Evolutionary conservation across 2,888 invertebrate species (phyloP).

Genomic region (Adela reaumurella): DNA sequence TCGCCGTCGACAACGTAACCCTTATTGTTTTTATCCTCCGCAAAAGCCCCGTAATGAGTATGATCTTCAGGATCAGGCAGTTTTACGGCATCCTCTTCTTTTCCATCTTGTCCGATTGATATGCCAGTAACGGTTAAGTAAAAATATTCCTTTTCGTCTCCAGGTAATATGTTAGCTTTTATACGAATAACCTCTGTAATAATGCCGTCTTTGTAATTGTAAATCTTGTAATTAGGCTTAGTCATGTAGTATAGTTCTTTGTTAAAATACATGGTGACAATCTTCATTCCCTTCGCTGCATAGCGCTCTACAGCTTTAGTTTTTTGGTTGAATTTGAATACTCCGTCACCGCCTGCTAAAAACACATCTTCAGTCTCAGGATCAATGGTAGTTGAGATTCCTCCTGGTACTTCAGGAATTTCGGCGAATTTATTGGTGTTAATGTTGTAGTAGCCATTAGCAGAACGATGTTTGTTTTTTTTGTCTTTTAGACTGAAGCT

Average conservation of each 20-base stretch:
- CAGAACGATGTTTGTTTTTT: constrained; percentile 22
- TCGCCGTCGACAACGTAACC: constrained; percentile 25
- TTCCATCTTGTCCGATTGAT: constrained; percentile 25
- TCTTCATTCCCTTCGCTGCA: constrained; percentile 21
- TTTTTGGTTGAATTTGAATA: constrained; percentile 29
- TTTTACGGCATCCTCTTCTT: constrained; percentile 21
- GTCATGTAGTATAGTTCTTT: constrained; percentile 27
- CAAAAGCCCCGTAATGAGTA: constrained; percentile 21
- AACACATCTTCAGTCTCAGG: constrained; percentile 25
- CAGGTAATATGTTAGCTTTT: constrained; percentile 31
- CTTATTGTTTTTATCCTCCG: constrained; percentile 24
- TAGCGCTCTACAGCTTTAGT: constrained; percentile 23
- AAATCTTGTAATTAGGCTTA: constrained; percentile 31
- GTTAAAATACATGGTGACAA: constrained; percentile 30
- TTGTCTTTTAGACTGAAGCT: constrained; percentile 23
- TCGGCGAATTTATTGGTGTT: constrained; percentile 28
- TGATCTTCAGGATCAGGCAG: constrained; percentile 8
- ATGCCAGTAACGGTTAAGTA: constrained; percentile 21
- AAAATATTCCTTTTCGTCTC: too few relatives aligned
- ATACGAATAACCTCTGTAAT: constrained; percentile 27
- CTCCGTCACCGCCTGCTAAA: constrained; percentile 31
- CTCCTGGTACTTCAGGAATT: too few relatives aligned
- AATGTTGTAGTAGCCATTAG: constrained; percentile 27
- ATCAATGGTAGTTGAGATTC: constrained; percentile 25
- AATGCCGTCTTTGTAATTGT: constrained; percentile 19